phyloP scores from a whole-genome alignment of 1,140 invertebrate species.

The Episyrphus balteatus region DNA sequence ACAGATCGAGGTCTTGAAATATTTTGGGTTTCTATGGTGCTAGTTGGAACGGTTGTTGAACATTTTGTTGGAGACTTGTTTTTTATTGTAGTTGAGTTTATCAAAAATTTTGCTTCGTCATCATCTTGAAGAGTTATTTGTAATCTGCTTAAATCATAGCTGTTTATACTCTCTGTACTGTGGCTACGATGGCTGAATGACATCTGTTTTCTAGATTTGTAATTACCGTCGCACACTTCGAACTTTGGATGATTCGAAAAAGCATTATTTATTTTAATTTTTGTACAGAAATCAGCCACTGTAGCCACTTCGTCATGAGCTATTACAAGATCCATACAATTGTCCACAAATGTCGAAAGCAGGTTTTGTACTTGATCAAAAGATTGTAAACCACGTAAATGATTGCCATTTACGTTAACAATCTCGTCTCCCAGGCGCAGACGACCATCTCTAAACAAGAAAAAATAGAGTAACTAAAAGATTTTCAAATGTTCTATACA shows the following conservation, averaged over 20 bases:
- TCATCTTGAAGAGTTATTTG: constrained; percentile 15
- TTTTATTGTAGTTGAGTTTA: background rate
- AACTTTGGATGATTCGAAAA: background rate
- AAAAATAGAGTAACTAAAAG: no score
- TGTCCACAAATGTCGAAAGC: constrained; percentile 36
- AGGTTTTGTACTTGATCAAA: constrained; percentile 43
- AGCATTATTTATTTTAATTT: constrained; percentile 28
- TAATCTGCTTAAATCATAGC: constrained; percentile 23
- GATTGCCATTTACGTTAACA: constrained; percentile 72
- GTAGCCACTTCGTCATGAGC: constrained; percentile 41
- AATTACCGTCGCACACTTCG: background rate
- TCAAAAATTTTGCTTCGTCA: constrained; percentile 3
- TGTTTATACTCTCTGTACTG: constrained; percentile 28
- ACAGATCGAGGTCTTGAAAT: constrained; percentile 22
- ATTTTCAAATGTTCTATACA: background rate
- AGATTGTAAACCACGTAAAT: constrained; percentile 62
- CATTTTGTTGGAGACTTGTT: background rate
- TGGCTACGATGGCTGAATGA: constrained; percentile 26
- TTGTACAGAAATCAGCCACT: constrained; percentile 33
- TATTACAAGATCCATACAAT: constrained; percentile 47
- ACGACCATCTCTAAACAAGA: constrained; percentile 56
- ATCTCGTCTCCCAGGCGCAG: constrained; percentile 74
- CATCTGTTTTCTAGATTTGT: constrained; percentile 11
- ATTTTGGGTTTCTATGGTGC: constrained; percentile 3
- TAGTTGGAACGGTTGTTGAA: background rate